These are phyloP conservation scores for Lophius piscatorius DNA, from an alignment of 2,113 vertebrate genomes.

Conservation along the genomic window DNA sequence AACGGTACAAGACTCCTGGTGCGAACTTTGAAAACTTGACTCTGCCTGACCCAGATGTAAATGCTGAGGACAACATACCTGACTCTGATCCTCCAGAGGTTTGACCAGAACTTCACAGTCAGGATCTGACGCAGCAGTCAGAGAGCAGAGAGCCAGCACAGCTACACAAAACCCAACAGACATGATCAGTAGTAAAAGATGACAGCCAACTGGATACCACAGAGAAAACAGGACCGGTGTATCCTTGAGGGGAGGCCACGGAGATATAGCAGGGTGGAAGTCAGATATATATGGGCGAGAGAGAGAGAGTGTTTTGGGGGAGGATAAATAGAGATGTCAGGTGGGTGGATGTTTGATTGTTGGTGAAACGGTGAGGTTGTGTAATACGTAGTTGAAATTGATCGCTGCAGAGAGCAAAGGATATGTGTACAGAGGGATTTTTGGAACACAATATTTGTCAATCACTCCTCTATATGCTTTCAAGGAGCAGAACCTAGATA, in stretches of 20 bases:
- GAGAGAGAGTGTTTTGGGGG: background rate
- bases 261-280: background rate
- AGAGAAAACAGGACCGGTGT: slow-evolving; percentile 1
- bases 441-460: background rate
- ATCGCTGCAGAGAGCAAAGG: background rate
- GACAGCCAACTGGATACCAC: background rate
- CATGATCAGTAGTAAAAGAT: slow-evolving; percentile 35
- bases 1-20: no score
- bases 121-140: slow-evolving; percentile 36
- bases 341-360: background rate
- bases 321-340: background rate
- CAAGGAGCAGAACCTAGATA: no score
- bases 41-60: background rate
- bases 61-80: slow-evolving; percentile 29
- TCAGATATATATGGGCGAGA: background rate
- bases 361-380: background rate
- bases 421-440: background rate
- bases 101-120: slow-evolving; percentile 43
- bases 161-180: slow-evolving; percentile 22
- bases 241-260: background rate
- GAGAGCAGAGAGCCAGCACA: slow-evolving; percentile 44
- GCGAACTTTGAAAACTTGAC: background rate
- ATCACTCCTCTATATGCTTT: background rate
- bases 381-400: background rate
- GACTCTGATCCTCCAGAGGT: slow-evolving; percentile 25